These are phyloP conservation scores for Goniozus legneri DNA, from an alignment of 1,140 invertebrate species.

Conservation along the genomic window DNA sequence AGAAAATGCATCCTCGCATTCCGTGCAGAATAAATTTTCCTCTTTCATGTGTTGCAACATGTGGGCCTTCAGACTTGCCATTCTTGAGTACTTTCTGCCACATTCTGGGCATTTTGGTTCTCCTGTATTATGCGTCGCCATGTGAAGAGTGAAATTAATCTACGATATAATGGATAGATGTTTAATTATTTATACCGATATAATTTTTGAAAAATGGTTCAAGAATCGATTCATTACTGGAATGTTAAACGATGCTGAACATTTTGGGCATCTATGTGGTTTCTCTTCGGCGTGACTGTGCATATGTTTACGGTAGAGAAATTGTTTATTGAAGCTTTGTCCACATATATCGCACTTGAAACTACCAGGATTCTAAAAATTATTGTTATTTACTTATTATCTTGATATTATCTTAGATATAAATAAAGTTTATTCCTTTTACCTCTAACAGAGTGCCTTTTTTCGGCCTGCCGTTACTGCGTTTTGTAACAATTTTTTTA, in stretches of 20 bases:
- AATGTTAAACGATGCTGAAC: constrained; percentile 62
- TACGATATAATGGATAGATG: too few species aligned
- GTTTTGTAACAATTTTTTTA: constrained; percentile 12
- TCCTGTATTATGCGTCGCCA: constrained; percentile 59
- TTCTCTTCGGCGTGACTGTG: constrained; percentile 63
- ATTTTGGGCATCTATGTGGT: constrained; percentile 60
- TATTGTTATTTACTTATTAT: background rate
- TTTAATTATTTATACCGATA: too few species aligned
- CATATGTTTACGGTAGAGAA: constrained; percentile 56
- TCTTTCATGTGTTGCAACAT: constrained; percentile 67
- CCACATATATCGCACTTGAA: constrained; percentile 59
- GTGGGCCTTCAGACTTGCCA: constrained; percentile 71
- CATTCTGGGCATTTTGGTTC: constrained; percentile 65
- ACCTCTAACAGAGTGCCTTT: constrained; percentile 13
- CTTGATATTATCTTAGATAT: background rate
- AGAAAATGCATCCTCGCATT: constrained; percentile 68
- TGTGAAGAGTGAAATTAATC: constrained; percentile 61
- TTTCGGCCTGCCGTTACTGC: constrained; percentile 30
- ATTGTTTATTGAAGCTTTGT: constrained; percentile 56
- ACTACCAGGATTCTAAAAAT: constrained; percentile 29
- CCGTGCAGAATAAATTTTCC: constrained; percentile 65
- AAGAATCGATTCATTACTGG: constrained; percentile 50
- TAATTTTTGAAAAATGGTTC: too few species aligned
- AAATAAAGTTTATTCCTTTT: background rate
- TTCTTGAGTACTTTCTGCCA: constrained; percentile 60